Base-by-base conservation (phyloP, 1,140 invertebrate species). In the Meloidogyne exigua region DNA sequence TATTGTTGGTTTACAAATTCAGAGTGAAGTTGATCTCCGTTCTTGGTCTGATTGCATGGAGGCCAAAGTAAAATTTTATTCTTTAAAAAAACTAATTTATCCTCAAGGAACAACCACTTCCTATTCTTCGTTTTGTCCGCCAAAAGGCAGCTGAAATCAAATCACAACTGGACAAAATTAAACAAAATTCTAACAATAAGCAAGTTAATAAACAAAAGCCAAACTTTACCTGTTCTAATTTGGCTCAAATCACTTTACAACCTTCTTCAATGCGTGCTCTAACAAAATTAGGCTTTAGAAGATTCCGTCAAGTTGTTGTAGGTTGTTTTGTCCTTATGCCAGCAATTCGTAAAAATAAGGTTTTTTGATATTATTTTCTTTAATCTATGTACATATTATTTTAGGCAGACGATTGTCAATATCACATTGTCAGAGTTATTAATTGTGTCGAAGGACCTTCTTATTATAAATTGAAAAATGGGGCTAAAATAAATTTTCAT, bases 311-410 rank as follows among this genome's bases (percentile, higher is more conserved):
- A 5, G 57, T 65, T 4, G 72, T 65, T 15, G 13, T 23, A 9
- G 72, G 72, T 15, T 73, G 72, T 62, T 73, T 73, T 32, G 72
- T 73, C 28, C 62, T 26, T 23, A 73, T 73, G 71, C 57, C 71
- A 23, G 28, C 26, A n/a, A 65, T 73, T n/a, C 36, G 71, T 62
- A 72, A 62, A 72, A 63, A 72, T 26, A 72, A 72, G 70, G 70
- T 62, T 49, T n/a, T 39, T 26, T 39, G 28, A n/a, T n/a, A n/a
- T 10, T 0, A 13, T 7, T 21, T 21, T 36, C 2, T 68, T 68
- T 68, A 32, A 32, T 44, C 2, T 15, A 2, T 44, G 15, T 44
- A 44, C 18, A 15, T 7, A 32, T 32, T 32, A 32, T 49, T 72
- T 57, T 28, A 72, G 70, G 44, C 70, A 63, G n/a, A 32, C 0